Conservation (phyloP, 1,140 invertebrate species). For the Scylla paramamosain region DNA sequence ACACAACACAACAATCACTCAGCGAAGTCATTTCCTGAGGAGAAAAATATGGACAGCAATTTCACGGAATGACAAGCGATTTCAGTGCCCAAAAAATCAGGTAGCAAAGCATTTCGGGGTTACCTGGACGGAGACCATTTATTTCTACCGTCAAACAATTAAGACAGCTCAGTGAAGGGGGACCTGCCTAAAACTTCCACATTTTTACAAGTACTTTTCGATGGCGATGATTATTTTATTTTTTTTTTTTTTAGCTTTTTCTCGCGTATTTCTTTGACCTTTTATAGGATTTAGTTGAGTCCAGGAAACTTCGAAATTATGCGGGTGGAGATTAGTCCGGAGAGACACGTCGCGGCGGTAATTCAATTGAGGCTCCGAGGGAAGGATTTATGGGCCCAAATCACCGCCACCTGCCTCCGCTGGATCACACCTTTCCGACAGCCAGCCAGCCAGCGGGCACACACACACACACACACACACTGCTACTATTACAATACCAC, state of each 20-base stretch:
- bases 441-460: no score
- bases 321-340: background rate
- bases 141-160: conserved; percentile 13
- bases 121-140: background rate
- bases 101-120: background rate
- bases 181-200: background rate
- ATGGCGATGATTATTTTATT: background rate
- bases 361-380: conserved; percentile 9
- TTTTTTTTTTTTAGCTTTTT: background rate
- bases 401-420: background rate
- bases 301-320: conserved; percentile 14
- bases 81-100: background rate
- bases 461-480: no score
- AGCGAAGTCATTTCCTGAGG: background rate
- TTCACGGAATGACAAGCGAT: conserved; percentile 21
- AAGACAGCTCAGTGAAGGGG: background rate
- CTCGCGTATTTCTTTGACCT: background rate
- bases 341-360: background rate
- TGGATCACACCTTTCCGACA: background rate
- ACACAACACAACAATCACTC: background rate
- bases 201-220: background rate
- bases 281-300: background rate
- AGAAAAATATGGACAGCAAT: conserved; percentile 14
- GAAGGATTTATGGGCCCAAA: background rate
- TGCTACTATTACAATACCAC: background rate